phyloP scores from a whole-genome alignment of 1,140 invertebrate species.

The Pogonomyrmex californicus region DNA sequence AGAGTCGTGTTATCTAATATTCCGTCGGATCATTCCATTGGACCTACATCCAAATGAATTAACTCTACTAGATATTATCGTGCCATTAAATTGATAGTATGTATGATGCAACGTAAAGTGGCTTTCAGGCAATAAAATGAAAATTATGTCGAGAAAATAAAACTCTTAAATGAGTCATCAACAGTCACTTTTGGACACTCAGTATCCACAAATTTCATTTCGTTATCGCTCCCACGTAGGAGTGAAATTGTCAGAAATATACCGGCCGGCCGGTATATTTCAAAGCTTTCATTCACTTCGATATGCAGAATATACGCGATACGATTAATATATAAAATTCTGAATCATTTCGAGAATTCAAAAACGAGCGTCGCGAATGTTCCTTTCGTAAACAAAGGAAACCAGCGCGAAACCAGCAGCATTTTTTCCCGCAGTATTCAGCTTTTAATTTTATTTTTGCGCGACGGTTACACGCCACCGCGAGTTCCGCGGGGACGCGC shows the following conservation, averaged over 20 bases:
- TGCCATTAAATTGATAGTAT: slow-evolving; percentile 30
- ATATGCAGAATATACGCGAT: neutral
- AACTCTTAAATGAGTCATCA: slow-evolving; percentile 10
- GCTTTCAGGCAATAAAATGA: slow-evolving; percentile 24
- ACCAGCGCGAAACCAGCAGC: neutral
- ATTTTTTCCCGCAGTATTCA: slow-evolving; percentile 37
- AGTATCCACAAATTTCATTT: neutral
- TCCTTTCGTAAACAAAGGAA: slow-evolving; percentile 40
- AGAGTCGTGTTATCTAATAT: slow-evolving; percentile 49
- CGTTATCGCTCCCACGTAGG: neutral
- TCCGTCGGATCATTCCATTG: neutral
- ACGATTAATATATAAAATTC: slow-evolving; percentile 24
- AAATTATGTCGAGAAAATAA: slow-evolving; percentile 12
- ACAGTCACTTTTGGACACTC: neutral
- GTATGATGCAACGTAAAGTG: slow-evolving; percentile 7
- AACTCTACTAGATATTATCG: slow-evolving; percentile 19
- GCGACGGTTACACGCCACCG: slow-evolving; percentile 33
- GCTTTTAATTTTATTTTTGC: slow-evolving; percentile 59
- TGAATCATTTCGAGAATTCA: neutral
- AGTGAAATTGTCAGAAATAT: neutral
- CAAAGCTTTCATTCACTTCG: neutral
- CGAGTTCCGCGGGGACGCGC: slow-evolving; percentile 28
- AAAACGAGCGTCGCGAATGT: slow-evolving; percentile 1
- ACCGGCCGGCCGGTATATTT: neutral
- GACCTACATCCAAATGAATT: neutral